phyloP scores from a whole-genome alignment of 2,888 invertebrate species.

The Micoletzkya japonica region DNA sequence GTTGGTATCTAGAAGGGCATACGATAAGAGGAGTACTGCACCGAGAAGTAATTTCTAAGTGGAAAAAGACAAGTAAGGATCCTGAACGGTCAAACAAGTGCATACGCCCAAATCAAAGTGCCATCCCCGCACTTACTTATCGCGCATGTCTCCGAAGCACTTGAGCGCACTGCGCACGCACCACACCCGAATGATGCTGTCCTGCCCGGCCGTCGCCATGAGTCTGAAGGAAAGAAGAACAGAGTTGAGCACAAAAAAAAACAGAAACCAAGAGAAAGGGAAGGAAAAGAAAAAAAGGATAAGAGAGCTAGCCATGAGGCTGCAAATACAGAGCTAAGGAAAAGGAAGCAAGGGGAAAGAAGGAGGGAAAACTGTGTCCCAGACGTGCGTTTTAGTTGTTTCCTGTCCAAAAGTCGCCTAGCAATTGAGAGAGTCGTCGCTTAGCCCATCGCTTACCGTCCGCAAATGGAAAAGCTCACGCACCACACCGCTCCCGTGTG shows the following conservation, averaged over 20 bases:
- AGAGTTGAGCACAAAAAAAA: background rate
- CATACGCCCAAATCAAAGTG: background rate
- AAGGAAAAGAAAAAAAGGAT: background rate
- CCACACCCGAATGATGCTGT: conserved; percentile 90
- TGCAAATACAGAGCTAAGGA: no score
- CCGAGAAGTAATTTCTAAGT: no score
- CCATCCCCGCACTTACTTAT: conserved; percentile 76
- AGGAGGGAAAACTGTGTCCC: no score
- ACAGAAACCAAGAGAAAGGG: background rate
- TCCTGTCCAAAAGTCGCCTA: no score
- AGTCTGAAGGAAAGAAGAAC: conserved; percentile 73
- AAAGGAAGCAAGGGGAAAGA: no score
- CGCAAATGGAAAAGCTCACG: conserved; percentile 93
- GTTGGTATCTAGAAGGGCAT: conserved; percentile 33
- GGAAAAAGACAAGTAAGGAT: no score
- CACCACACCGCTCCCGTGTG: conserved; percentile 93
- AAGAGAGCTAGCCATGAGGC: no score
- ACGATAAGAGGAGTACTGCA: background rate
- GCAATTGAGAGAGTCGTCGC: no score
- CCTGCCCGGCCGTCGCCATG: conserved; percentile 95
- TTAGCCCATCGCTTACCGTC: conserved; percentile 30
- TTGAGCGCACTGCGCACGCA: conserved; percentile 85
- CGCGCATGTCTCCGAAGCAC: conserved; percentile 91
- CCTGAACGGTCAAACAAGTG: no score
- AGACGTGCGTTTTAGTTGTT: no score